These are phyloP conservation scores for Peromyscus californicus DNA, from an alignment of 2,113 vertebrate species.

Conservation along the genomic window DNA sequence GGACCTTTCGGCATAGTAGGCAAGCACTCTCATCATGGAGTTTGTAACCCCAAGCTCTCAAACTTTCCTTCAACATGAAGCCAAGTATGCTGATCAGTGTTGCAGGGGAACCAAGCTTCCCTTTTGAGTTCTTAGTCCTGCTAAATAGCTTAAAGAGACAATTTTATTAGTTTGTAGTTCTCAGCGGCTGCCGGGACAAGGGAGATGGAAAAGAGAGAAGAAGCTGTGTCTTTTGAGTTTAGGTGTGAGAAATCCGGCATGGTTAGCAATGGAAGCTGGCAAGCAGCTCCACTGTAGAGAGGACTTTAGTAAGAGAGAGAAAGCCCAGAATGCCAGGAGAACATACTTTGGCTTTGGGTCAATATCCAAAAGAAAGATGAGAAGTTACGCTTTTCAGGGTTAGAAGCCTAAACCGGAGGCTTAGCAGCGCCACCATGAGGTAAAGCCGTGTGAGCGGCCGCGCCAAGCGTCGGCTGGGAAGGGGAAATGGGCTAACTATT, in stretches of 20 bases:
- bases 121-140: neutral
- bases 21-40: neutral
- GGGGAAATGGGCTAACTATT: neutral
- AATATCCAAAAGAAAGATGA: neutral
- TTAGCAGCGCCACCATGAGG: neutral
- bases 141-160: neutral
- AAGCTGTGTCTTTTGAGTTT: neutral
- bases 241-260: neutral
- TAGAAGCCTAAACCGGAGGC: neutral
- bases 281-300: neutral
- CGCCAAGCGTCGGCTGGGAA: neutral
- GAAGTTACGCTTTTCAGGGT: neutral
- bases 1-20: neutral
- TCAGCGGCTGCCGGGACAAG: neutral
- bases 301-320: neutral
- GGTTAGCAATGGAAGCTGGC: neutral
- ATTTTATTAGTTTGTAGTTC: neutral
- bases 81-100: neutral
- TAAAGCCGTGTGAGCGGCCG: neutral
- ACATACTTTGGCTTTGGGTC: neutral
- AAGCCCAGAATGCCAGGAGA: neutral
- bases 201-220: neutral
- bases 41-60: neutral
- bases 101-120: neutral
- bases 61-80: constrained; percentile 29